Evolutionary conservation across 1,140 invertebrate genomes (phyloP), one percentile per base, ranked within the genome.

Genomic region (Listronotus oregonensis): DNA sequence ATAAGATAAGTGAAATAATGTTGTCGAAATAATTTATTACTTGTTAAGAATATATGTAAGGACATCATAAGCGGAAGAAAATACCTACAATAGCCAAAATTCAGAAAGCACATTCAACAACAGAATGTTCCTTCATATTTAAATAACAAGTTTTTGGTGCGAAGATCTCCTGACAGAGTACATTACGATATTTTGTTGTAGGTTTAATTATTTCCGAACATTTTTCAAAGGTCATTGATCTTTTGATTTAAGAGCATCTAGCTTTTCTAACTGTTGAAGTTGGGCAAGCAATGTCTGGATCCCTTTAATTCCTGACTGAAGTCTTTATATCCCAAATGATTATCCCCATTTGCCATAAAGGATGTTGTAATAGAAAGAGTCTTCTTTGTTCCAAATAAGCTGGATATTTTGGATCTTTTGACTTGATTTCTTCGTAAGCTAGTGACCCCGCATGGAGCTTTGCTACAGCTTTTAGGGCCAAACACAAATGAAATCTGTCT

Each of bases 41-140:
- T 65, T n/a, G 54, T 58, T 12, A 8, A 39, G 34, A 58, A 65
- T 21, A 65, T 65, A 3, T 2, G 40, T 58, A 27, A 65, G 31
- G 6, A 65, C 64, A 39, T 65, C 64, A 27, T 65, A 59, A 12
- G 64, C 64, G 64, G 64, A n/a, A 59, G 12, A 59, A 58, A 65
- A 43, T 65, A 65, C 31, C 21, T 50, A 18, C 46, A 51, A 11
- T 9, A 59, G 17, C 52, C 55, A 52, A 65, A 59, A 32, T 59
- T 59, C 11, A 65, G 0, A 65, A 55, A 1, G 47, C 52, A 27
- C 64, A 65, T 1, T 65, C 39, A 8, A 21, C 32, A 7, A 55
- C 18, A n/a, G 50, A 15, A n/a, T 0, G 39, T 14, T 10, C 44
- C 55, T n/a, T 58, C 56, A 27, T 65, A 65, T 12, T 59, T 65